These are phyloP conservation scores for Taurulus bubalis DNA, from an alignment of 2,113 vertebrate genomes.

Conservation along the genomic window DNA sequence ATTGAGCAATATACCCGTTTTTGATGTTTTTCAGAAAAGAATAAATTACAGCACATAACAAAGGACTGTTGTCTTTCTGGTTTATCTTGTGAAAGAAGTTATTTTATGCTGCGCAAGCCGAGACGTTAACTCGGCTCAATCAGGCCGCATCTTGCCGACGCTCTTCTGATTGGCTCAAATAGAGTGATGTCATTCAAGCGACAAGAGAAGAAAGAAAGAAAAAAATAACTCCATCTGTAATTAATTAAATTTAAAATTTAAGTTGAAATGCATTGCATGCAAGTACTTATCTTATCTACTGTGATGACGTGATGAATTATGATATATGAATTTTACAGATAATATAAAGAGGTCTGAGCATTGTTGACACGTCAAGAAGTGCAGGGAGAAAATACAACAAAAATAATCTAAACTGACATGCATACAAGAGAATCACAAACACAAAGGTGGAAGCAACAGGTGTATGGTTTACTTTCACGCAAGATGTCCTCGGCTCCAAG, in stretches of 20 bases:
- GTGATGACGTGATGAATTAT: background rate
- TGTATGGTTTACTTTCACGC: conserved; percentile 34
- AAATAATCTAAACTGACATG: conserved; percentile 39
- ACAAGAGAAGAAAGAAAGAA: background rate
- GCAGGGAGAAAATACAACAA: conserved; percentile 27
- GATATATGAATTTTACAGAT: no score
- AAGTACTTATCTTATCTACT: background rate
- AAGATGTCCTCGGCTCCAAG: conserved; percentile 36
- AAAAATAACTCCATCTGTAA: background rate
- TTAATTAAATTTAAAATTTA: background rate
- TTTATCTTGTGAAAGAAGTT: background rate
- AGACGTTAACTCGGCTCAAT: no score
- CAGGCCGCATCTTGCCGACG: background rate
- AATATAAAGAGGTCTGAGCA: conserved; percentile 33
- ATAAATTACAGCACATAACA: conserved; percentile 23
- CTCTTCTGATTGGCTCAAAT: background rate
- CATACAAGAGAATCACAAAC: conserved; percentile 44
- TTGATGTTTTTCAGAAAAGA: conserved; percentile 54
- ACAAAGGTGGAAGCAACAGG: background rate
- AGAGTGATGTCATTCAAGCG: background rate
- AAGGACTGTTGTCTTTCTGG: background rate
- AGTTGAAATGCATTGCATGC: no score
- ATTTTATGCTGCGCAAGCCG: no score
- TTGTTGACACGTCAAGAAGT: conserved; percentile 28
- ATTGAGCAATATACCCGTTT: conserved; percentile 9